Conservation (phyloP, 2,888 invertebrate species). For the Clistopyga incitator region DNA sequence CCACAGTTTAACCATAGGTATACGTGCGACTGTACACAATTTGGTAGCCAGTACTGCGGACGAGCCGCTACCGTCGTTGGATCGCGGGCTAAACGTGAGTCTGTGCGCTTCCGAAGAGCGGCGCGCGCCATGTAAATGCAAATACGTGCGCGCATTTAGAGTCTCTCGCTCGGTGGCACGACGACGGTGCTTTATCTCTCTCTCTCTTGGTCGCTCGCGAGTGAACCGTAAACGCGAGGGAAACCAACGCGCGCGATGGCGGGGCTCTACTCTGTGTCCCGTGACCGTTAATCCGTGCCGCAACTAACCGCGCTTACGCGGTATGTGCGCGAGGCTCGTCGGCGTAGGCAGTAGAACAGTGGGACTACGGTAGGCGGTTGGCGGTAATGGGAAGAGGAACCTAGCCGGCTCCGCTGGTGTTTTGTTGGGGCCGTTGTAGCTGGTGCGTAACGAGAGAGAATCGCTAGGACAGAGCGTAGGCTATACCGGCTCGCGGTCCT, state of each 20-base stretch:
- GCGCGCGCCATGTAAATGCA: conserved; percentile 66
- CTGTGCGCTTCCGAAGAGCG: not conserved
- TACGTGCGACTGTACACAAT: conserved; percentile 37
- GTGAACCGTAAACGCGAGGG: conserved; percentile 43
- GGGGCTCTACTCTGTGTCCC: conserved; percentile 31
- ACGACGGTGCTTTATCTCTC: too few species aligned
- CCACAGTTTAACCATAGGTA: conserved; percentile 16
- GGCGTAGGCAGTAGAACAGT: conserved; percentile 30
- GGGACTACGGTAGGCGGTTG: conserved; percentile 25
- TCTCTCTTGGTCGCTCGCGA: conserved; percentile 37
- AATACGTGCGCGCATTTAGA: conserved; percentile 59
- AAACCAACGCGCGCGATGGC: conserved; percentile 38
- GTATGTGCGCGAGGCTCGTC: conserved; percentile 24
- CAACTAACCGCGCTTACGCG: conserved; percentile 63
- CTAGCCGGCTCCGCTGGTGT: conserved; percentile 46
- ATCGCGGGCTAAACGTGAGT: not conserved
- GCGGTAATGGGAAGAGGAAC: conserved; percentile 48
- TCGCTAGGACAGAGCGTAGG: conserved; percentile 18
- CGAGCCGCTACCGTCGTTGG: not conserved
- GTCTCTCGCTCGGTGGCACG: conserved; percentile 8
- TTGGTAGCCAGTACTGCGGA: conserved; percentile 46
- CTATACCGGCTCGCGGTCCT: conserved; percentile 38
- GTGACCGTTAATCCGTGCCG: conserved; percentile 66
- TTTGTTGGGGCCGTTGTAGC: conserved; percentile 35
- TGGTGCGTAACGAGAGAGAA: conserved; percentile 63